Evolutionary conservation across 2,113 vertebrate species (phyloP).

Genomic region (Astatotilapia flaviijosephi): DNA sequence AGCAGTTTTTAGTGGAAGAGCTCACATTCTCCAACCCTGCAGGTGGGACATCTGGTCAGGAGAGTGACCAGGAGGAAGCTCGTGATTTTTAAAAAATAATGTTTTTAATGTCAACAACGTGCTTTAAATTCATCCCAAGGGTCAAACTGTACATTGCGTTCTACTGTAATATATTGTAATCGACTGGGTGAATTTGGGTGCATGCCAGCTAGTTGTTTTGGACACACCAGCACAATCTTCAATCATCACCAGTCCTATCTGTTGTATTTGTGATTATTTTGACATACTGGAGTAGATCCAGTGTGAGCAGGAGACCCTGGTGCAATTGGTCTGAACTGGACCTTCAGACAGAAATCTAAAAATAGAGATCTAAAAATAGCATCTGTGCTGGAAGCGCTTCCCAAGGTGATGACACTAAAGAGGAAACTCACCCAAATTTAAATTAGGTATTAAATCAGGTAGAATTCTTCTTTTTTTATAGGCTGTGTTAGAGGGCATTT

Average conservation of each 20-base stretch:
- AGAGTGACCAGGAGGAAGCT: background rate
- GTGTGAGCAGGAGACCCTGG: background rate
- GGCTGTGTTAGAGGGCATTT: background rate
- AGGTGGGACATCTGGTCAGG: background rate
- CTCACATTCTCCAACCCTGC: background rate
- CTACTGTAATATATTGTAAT: background rate
- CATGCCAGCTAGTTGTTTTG: background rate
- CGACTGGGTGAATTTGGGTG: background rate
- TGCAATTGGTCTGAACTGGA: background rate
- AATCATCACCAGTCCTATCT: background rate
- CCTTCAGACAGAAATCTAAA: background rate
- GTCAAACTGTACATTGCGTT: background rate
- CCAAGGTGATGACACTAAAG: background rate
- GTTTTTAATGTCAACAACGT: background rate
- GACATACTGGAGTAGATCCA: background rate
- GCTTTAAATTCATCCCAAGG: background rate
- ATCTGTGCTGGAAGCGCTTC: background rate
- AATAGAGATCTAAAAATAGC: background rate
- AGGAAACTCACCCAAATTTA: background rate
- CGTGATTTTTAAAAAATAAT: background rate
- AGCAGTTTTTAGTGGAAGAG: background rate
- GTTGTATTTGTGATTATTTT: background rate
- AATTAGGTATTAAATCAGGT: background rate
- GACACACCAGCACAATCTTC: background rate
- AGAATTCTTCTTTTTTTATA: background rate